Base-by-base conservation (phyloP, 2,113 vertebrate species). In the Corythoichthys intestinalis region DNA sequence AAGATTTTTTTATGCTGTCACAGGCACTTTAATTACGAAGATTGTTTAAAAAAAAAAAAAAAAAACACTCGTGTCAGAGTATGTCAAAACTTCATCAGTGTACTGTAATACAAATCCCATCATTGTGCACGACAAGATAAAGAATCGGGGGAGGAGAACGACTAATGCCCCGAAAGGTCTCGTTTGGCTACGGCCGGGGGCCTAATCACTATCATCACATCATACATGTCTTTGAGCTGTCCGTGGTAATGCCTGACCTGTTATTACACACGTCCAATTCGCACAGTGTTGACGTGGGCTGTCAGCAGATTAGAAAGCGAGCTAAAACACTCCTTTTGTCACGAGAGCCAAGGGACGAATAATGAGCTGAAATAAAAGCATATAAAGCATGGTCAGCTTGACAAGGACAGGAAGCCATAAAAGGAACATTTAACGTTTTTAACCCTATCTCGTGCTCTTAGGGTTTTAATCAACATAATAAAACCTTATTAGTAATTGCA, bases 211-310 rank as follows among this genome's bases (percentile, higher is more conserved):
- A 74, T 77, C 75, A 69, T 56, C 66, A 76, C 35, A 44, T 69
- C 52, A 52, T 15, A 11, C 7, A 49, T 34, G 79, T 80, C 85
- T 82, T 80, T 74, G 75, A 88, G 86, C 89, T 87, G 87, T 84
- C 81, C 73, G 28, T 52, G 57, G 83, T 82, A 87, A 86, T 80
- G 82, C 76, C 88, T 78, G 80, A 83, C 77, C 74, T 86, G 78
- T 91, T 85, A 88, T 80, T 86, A 86, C 66, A 78, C 70, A 10
- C 34, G 69, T 78, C 78, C 81, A 84, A 76, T 83, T 66, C 83
- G 44, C 53, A 54, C 68, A 35, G 86, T 75, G 87, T 85, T 90
- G 91, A 91, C 86, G 76, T 47, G 52, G 74, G 79, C 81, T 88
- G 87, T 88, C 88, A 63, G 76, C 80, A 52, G 84, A 87, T 88